Evolutionary conservation across 2,113 vertebrate genomes (phyloP).

Genomic region (Sakesphorus luctuosus): DNA sequence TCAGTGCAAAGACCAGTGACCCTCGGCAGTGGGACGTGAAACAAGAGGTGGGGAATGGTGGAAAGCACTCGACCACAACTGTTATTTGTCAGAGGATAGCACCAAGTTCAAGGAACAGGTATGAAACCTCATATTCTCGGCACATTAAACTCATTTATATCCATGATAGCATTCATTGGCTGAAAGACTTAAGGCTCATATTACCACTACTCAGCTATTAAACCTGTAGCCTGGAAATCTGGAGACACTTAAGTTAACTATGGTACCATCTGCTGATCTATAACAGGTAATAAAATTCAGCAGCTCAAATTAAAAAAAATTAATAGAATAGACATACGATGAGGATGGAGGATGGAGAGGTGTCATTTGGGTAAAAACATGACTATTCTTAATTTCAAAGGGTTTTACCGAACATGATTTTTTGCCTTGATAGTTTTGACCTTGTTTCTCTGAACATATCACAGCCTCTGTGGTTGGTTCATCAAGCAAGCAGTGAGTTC

Average conservation of each 20-base stretch:
- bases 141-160: background rate
- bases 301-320: background rate
- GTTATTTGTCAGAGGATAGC: conserved; percentile 76
- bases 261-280: background rate
- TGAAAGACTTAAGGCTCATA: background rate
- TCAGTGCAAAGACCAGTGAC: conserved; percentile 65
- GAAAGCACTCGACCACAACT: conserved; percentile 70
- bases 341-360: background rate
- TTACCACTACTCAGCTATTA: background rate
- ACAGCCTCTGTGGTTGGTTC: background rate
- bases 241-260: background rate
- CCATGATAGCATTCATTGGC: background rate
- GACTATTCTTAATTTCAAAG: background rate
- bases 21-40: conserved; percentile 75
- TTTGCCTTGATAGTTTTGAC: background rate
- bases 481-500: background rate
- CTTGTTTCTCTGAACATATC: background rate
- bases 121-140: background rate
- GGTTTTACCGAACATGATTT: background rate
- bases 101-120: conserved; percentile 71
- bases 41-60: conserved; percentile 76
- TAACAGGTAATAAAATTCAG: background rate
- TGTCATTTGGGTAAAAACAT: background rate
- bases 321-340: rapidly evolving
- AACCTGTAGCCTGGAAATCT: conserved; percentile 4